A percentile compares a stretch with the other conserved stretches of the same genome.
Evolutionary conservation across 2,797 vertebrate species (phyloP).

Genomic region (Fringilla coelebs): DNA sequence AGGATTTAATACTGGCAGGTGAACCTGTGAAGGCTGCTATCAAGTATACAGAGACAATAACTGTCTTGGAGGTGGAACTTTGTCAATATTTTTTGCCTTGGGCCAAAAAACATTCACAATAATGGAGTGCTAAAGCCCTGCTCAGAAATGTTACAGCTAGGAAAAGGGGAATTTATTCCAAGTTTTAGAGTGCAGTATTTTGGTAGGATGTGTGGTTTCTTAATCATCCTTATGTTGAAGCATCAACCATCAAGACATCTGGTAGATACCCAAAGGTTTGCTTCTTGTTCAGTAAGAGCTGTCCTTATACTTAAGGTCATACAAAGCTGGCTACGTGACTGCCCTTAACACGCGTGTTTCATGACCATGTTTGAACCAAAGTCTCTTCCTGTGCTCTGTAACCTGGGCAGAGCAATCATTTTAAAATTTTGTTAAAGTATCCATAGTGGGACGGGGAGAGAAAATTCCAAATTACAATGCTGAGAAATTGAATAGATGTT

Average conservation of each 20-base stretch:
- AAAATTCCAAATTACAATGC: not conserved
- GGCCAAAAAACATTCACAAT: slow-evolving; percentile 72
- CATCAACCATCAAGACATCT: slow-evolving; percentile 38
- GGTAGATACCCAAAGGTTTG: not conserved
- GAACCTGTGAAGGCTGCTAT: slow-evolving; percentile 77
- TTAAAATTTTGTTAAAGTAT: not conserved
- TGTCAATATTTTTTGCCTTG: slow-evolving; percentile 79
- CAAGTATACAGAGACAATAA: slow-evolving; percentile 78
- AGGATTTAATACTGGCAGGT: slow-evolving; percentile 78
- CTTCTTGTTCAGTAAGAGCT: not conserved
- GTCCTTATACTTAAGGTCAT: not conserved
- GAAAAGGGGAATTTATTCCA: slow-evolving; percentile 66
- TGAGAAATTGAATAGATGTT: slow-evolving; percentile 28
- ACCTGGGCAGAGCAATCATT: not conserved
- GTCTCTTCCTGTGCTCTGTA: not conserved
- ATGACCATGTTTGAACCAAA: not conserved
- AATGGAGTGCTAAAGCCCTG: slow-evolving; percentile 67
- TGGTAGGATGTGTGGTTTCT: slow-evolving; percentile 47
- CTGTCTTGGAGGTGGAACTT: slow-evolving; percentile 74
- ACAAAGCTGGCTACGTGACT: not conserved
- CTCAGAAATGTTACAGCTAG: slow-evolving; percentile 55
- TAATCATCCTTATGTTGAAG: slow-evolving; percentile 55
- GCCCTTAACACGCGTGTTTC: not conserved
- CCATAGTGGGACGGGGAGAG: not conserved
- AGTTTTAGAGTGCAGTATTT: slow-evolving; percentile 40